Evolutionary conservation across 2,888 invertebrate species (phyloP).

Genomic region (Alviniconcha strummeri): DNA sequence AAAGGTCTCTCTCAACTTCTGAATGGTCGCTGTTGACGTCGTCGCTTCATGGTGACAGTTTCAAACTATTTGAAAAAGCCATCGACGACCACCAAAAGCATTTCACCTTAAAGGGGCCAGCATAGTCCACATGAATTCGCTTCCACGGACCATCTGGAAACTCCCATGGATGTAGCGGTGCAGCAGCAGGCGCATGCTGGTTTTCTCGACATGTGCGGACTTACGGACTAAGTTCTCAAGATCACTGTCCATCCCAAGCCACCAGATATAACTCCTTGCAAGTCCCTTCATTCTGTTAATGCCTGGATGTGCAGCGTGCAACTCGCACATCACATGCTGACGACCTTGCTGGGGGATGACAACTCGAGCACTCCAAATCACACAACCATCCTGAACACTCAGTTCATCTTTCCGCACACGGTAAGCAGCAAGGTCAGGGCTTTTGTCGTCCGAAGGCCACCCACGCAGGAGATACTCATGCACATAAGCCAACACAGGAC

Average conservation of each 20-base stretch:
- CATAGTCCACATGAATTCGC: slow-evolving; percentile 54
- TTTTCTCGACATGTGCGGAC: slow-evolving; percentile 41
- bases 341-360: slow-evolving; percentile 29
- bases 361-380: slow-evolving; percentile 35
- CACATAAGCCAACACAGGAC: too few relatives aligned
- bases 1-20: background rate
- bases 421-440: too few relatives aligned
- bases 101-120: background rate
- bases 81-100: background rate
- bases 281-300: slow-evolving; percentile 37
- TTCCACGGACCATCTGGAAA: slow-evolving; percentile 51
- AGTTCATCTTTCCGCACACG: slow-evolving; percentile 4
- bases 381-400: slow-evolving; percentile 32
- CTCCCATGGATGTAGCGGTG: slow-evolving; percentile 56
- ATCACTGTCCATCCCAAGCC: slow-evolving; percentile 18
- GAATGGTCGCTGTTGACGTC: slow-evolving; percentile 9
- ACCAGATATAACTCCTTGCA: slow-evolving; percentile 20
- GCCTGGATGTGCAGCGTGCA: slow-evolving; percentile 38
- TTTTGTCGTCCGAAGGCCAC: too few relatives aligned
- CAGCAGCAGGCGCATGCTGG: slow-evolving; percentile 40
- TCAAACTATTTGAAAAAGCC: background rate
- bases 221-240: slow-evolving; percentile 11
- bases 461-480: too few relatives aligned
- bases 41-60: background rate
- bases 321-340: slow-evolving; percentile 19